These are phyloP conservation scores for Plebejus argus DNA, from an alignment of 2,888 invertebrate species.

Conservation along the genomic window DNA sequence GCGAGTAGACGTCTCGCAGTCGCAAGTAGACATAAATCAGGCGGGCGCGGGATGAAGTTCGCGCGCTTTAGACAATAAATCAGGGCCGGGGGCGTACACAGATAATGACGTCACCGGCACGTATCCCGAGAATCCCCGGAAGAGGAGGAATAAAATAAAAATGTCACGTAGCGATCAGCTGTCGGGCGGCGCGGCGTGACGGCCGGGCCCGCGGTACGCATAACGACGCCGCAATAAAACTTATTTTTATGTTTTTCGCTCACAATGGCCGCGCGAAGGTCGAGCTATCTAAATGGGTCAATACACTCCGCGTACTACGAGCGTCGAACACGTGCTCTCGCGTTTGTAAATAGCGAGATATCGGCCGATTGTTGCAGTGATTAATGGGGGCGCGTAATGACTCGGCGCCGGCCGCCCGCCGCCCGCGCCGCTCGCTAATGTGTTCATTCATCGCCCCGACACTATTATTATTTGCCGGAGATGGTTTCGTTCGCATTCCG, in stretches of 20 bases:
- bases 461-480: constrained; percentile 73
- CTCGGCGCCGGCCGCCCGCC: constrained; percentile 63
- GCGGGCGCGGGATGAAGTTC: constrained; percentile 57
- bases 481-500: constrained; percentile 73
- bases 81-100: constrained; percentile 65
- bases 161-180: constrained; percentile 82
- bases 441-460: constrained; percentile 76
- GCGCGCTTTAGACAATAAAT: constrained; percentile 73
- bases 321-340: constrained; percentile 78
- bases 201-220: constrained; percentile 73
- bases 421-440: constrained; percentile 72
- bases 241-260: constrained; percentile 82
- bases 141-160: constrained; percentile 80
- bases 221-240: constrained; percentile 81
- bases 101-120: constrained; percentile 79
- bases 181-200: constrained; percentile 70
- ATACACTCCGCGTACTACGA: constrained; percentile 80
- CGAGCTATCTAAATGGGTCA: constrained; percentile 82
- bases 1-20: constrained; percentile 44
- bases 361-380: constrained; percentile 81
- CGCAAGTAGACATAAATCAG: constrained; percentile 60
- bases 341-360: constrained; percentile 81
- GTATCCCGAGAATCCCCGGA: constrained; percentile 79
- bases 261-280: constrained; percentile 81
- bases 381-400: constrained; percentile 80